Conservation (phyloP, 2,113 vertebrate species). For the Calyptomena viridis region DNA sequence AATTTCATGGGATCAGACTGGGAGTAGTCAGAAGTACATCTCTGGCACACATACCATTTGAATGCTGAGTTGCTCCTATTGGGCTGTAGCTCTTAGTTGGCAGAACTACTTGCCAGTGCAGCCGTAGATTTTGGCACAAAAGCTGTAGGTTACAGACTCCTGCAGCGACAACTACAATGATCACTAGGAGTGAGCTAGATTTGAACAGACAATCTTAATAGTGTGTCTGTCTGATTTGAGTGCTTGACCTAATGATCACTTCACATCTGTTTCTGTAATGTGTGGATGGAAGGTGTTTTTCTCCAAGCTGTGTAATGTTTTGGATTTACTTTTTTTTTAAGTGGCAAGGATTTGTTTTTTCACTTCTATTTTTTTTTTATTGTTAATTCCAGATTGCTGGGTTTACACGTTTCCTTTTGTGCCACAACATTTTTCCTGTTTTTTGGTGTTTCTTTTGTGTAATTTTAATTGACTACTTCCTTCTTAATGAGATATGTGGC, state of each 20-base stretch:
- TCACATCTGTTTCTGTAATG: neutral
- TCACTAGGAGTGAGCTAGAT: neutral
- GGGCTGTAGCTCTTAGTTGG: neutral
- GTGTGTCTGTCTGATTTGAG: neutral
- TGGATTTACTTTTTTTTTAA: neutral
- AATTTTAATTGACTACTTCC: neutral
- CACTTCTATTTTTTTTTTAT: neutral
- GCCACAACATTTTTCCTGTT: neutral
- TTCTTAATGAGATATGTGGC: neutral
- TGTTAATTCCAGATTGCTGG: neutral
- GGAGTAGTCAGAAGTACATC: neutral
- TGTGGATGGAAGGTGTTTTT: neutral
- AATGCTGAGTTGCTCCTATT: neutral
- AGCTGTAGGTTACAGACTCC: neutral
- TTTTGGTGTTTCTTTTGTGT: neutral
- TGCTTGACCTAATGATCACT: neutral
- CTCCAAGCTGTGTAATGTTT: neutral
- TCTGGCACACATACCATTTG: fast-evolving
- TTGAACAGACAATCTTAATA: neutral
- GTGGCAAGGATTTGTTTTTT: neutral
- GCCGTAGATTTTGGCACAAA: neutral
- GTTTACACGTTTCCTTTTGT: neutral
- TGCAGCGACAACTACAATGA: fast-evolving
- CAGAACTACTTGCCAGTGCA: neutral
- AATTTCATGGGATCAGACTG: neutral